These are phyloP conservation scores for Meda fulgida DNA, from an alignment of 2,797 vertebrate species.

Conservation along the genomic window DNA sequence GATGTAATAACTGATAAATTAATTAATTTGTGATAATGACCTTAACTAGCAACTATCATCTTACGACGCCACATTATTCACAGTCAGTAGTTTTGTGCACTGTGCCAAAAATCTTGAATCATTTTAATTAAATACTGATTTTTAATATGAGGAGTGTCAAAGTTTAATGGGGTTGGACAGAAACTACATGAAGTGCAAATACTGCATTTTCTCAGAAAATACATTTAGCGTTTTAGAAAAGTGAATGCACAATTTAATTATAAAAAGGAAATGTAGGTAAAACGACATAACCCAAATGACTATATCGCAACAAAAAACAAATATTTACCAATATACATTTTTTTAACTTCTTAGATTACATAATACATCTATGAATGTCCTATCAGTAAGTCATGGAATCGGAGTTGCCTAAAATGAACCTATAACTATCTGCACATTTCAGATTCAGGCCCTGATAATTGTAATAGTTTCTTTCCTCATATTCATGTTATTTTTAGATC, in stretches of 20 bases:
- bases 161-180: background rate
- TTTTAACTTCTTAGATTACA: background rate
- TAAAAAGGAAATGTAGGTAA: background rate
- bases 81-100: background rate
- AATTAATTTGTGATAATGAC: too few relatives aligned
- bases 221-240: background rate
- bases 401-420: background rate
- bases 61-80: background rate
- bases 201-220: background rate
- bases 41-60: background rate
- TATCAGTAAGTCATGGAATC: background rate
- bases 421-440: background rate
- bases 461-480: background rate
- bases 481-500: background rate
- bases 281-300: background rate
- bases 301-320: background rate
- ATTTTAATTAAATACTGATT: background rate
- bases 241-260: background rate
- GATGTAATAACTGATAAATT: background rate
- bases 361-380: background rate
- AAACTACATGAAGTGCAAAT: background rate
- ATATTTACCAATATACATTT: background rate
- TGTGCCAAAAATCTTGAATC: background rate
- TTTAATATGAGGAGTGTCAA: background rate
- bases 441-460: background rate